Evolutionary conservation across 2,797 vertebrate genomes (phyloP).

Genomic region (Amblyopsis hoosieri): DNA sequence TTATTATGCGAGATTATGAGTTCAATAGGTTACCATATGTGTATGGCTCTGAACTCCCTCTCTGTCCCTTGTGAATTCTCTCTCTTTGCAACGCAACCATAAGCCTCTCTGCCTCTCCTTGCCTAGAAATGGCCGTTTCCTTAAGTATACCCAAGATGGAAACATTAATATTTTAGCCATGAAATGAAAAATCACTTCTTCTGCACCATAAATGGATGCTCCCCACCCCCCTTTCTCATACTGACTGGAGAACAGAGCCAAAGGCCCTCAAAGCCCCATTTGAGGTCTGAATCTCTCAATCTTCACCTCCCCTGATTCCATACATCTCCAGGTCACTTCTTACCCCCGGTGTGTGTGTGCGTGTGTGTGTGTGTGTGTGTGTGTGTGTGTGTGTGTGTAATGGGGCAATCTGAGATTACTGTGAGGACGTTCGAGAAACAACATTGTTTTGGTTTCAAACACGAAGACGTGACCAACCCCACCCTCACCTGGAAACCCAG

Average conservation of each 20-base stretch:
- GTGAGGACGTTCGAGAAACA: too few relatives aligned
- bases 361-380: too few relatives aligned
- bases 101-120: not conserved
- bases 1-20: too few relatives aligned
- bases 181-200: slow-evolving; percentile 64
- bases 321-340: slow-evolving; percentile 27
- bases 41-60: not conserved
- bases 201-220: slow-evolving; percentile 52
- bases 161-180: slow-evolving; percentile 66
- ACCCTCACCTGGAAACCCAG: too few relatives aligned
- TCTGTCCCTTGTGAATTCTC: not conserved
- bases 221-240: slow-evolving; percentile 42
- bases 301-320: slow-evolving; percentile 36
- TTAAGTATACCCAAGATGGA: slow-evolving; percentile 57
- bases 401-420: too few relatives aligned
- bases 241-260: slow-evolving; percentile 51
- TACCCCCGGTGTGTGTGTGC: too few relatives aligned
- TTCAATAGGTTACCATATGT: too few relatives aligned
- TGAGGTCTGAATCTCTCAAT: slow-evolving; percentile 51
- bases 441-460: too few relatives aligned
- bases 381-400: too few relatives aligned
- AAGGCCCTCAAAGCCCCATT: slow-evolving; percentile 47
- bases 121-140: slow-evolving; percentile 50
- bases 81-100: not conserved
- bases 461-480: too few relatives aligned